Conservation (phyloP, 2,888 invertebrate genomes). For the Drosophila anomelani region DNA sequence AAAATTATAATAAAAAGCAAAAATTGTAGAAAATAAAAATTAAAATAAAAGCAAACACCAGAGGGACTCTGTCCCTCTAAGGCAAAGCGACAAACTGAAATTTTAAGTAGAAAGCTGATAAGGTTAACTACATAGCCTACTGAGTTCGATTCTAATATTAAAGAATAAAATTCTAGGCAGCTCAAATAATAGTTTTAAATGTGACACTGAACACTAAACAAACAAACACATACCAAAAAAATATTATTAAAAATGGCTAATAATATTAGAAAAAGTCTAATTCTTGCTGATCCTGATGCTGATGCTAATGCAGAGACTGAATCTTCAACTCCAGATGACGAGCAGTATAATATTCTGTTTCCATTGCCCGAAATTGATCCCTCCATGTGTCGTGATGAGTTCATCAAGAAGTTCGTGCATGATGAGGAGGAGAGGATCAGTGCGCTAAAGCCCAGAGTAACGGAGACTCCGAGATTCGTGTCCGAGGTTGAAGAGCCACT, state of each 20-base stretch:
- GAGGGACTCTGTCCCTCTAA: not conserved
- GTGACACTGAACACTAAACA: not conserved
- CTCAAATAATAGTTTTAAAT: not conserved
- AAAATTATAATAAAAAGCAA: not conserved
- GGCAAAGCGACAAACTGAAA: not conserved
- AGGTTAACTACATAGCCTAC: not conserved
- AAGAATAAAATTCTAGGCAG: not conserved
- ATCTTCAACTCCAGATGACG: not conserved
- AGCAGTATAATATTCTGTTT: constrained; percentile 1
- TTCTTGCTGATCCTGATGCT: too few species aligned
- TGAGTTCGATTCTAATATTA: not conserved
- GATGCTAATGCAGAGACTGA: not conserved
- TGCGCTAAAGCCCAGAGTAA: not conserved
- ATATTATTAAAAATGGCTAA: not conserved
- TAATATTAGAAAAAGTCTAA: not conserved
- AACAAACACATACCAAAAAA: not conserved
- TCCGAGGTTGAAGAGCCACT: not conserved
- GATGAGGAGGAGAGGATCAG: constrained; percentile 1
- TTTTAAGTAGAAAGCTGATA: not conserved
- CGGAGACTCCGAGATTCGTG: rapidly evolving
- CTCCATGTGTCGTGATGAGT: constrained; percentile 23
- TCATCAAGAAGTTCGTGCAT: not conserved
- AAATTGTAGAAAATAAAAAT: not conserved
- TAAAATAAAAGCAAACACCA: not conserved
- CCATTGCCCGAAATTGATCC: constrained; percentile 21